Conservation (phyloP, 2,113 vertebrate genomes). For the Montifringilla adamsi region DNA sequence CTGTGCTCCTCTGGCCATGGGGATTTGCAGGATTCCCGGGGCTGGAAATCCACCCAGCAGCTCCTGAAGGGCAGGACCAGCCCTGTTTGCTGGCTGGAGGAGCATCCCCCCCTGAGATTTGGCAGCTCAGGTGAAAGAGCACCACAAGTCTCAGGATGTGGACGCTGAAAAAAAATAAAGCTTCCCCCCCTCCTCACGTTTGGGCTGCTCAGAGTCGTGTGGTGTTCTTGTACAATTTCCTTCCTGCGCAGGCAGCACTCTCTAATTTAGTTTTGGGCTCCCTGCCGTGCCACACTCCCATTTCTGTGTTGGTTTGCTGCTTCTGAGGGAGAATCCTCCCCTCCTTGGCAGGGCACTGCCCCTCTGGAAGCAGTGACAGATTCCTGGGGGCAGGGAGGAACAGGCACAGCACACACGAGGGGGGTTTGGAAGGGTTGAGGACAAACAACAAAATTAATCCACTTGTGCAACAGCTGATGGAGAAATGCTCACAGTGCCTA, state of each 20-base stretch:
- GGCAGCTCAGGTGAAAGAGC: not conserved
- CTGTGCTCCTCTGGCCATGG: fast-evolving
- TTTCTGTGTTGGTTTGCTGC: not conserved
- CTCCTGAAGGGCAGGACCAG: too few relatives aligned
- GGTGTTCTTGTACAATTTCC: slow-evolving; percentile 56
- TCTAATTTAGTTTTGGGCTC: slow-evolving; percentile 58
- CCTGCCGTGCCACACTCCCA: not conserved
- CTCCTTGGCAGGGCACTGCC: not conserved
- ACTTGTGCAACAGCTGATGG: not conserved
- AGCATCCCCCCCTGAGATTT: fast-evolving
- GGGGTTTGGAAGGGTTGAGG: fast-evolving
- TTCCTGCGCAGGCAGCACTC: slow-evolving; percentile 63
- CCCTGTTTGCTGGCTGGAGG: fast-evolving
- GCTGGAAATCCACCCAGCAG: not conserved
- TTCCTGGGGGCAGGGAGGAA: not conserved
- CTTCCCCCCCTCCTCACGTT: not conserved
- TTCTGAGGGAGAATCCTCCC: not conserved
- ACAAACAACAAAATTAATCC: fast-evolving
- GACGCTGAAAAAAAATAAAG: not conserved
- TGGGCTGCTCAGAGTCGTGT: not conserved
- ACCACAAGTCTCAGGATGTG: not conserved
- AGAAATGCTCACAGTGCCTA: fast-evolving
- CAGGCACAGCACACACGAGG: fast-evolving
- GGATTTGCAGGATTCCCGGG: too few relatives aligned
- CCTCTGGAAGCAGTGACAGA: fast-evolving